phyloP scores from a whole-genome alignment of 2,797 vertebrate genomes.

The Galago senegalensis region DNA sequence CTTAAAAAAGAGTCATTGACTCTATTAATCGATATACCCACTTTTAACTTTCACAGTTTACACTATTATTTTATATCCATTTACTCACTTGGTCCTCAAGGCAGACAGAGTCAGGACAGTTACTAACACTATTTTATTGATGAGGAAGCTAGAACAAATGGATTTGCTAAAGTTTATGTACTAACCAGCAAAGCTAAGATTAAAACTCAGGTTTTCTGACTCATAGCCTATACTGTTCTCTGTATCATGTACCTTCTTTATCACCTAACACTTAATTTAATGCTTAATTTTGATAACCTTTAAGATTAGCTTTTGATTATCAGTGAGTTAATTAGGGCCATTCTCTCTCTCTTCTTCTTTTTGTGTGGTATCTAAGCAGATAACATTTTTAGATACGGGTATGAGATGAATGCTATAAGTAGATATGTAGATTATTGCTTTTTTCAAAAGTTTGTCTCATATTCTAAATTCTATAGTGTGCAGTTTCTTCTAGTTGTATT shows the following conservation, averaged over 20 bases:
- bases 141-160: slow-evolving; percentile 43
- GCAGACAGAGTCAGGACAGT: background rate
- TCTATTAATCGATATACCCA: slow-evolving; percentile 20
- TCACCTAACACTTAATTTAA: background rate
- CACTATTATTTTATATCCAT: slow-evolving; percentile 24
- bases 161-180: slow-evolving; percentile 52
- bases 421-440: background rate
- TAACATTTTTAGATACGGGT: slow-evolving; percentile 27
- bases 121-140: slow-evolving; percentile 47
- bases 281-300: slow-evolving; percentile 51
- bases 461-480: slow-evolving; percentile 40
- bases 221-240: background rate
- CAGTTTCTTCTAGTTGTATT: slow-evolving; percentile 53
- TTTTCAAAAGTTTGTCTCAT: slow-evolving; percentile 55
- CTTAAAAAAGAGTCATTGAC: background rate
- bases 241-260: background rate
- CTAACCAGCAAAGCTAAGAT: background rate
- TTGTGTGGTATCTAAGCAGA: slow-evolving; percentile 25
- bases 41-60: slow-evolving; percentile 41
- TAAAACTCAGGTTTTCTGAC: slow-evolving; percentile 47
- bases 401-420: background rate
- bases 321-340: background rate
- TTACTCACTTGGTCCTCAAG: slow-evolving; percentile 58
- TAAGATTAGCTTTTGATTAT: slow-evolving; percentile 51
- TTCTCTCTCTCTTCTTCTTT: slow-evolving; percentile 36